Conservation (phyloP, 2,113 vertebrate genomes). For the Rhodinocichla rosea region DNA sequence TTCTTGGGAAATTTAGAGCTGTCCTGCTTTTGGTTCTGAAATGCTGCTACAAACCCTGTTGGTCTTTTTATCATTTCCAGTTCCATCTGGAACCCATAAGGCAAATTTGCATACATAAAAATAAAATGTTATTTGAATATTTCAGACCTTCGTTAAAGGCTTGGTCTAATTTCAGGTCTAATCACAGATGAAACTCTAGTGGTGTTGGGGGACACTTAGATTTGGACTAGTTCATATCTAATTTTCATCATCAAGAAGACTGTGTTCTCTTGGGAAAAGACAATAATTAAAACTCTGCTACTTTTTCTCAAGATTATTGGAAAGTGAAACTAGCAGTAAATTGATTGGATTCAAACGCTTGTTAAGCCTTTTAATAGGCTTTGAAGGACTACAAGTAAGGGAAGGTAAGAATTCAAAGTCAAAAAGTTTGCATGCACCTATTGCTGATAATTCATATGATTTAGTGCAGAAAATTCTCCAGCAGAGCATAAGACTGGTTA, state of each 20-base stretch:
- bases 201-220: not conserved
- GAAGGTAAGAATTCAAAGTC: not conserved
- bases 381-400: not conserved
- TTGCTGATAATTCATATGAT: not conserved
- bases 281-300: not conserved
- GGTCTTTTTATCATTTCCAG: not conserved
- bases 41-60: not conserved
- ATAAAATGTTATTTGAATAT: constrained; percentile 33
- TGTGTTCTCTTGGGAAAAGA: not conserved
- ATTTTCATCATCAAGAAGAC: not conserved
- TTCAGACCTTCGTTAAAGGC: not conserved
- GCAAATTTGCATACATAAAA: constrained; percentile 44
- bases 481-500: not conserved
- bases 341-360: not conserved
- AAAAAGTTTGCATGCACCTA: not conserved
- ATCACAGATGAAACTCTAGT: constrained; percentile 12
- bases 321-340: not conserved
- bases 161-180: constrained; percentile 33
- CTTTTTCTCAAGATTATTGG: not conserved
- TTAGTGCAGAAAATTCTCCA: not conserved
- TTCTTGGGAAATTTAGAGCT: not conserved
- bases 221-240: not conserved
- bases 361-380: not conserved
- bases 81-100: constrained; percentile 43
- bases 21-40: not conserved